Evolutionary conservation across 2,888 invertebrate genomes (phyloP), one percentile per base, ranked within the genome.

Genomic region (Lampropteryx suffumata): DNA sequence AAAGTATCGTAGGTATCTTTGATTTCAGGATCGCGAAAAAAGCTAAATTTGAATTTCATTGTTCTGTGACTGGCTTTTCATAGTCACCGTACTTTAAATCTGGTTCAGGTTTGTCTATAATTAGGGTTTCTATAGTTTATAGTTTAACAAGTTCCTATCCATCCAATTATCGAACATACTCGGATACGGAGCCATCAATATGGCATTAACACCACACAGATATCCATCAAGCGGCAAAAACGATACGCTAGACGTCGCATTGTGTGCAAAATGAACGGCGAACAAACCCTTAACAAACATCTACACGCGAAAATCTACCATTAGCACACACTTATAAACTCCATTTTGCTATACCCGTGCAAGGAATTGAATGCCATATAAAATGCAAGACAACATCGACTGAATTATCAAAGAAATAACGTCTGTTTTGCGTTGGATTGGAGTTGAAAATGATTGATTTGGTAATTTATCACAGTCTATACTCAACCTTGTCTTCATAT

Each of bases 221-320:
- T 75, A 82, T 82, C 71, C 71, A 78, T 79, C 81, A 80, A 68
- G 59, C 59, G 48, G 69, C 76, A 81, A 84, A 82, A 83, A 82
- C 74, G 67, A 61, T 55, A 69, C 71, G 73, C 69, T 65, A 71
- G 70, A 71, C 75, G 68, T 68, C 72, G 76, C 81, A 84, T 84
- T 85, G 84, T 85, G 79, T 84, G 85, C 76, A 71, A 58, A 61
- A 51, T 58, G 55, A 58, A 57, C 59, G 45, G 50, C 49, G 27
- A 76, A 73, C 73, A 72, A 72, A 73, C 75, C 74, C 74, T 80
- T 77, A 73, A 73, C 54, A 46, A 50, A 27, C 2, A 6, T 2
- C 2, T 28, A 17, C 29, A 53, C 29, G 0, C 50, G 1, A 75
- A 76, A 73, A 49, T 21, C 40, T 42, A 65, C 73, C 61, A 30